Evolutionary conservation across 2,888 invertebrate genomes (phyloP), one percentile per base, ranked within the genome.

Genomic region (Andrena trimmerana): DNA sequence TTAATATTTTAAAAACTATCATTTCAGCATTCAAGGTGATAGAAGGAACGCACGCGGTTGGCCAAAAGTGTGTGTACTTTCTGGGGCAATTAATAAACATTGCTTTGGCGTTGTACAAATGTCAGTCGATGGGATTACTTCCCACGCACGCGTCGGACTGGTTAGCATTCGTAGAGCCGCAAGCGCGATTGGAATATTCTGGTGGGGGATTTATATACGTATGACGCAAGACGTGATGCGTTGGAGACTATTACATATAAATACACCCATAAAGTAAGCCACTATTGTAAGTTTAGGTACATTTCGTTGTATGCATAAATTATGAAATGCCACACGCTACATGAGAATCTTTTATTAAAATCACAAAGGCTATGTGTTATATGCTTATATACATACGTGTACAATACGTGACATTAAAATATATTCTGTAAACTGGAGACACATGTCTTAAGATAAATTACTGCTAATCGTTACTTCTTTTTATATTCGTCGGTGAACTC

Each of bases 111-210:
- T 95, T 99, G 57, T 99, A 99, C 93, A 99, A 99, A 94, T 99
- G 99, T 94, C 99, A 99, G 92, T 98, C 98, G 84, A 99, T 99
- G 99, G 99, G 99, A 1, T 94, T 99, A 33, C 94, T 99, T 73
- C 99, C 99, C 1, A 99, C 99, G 67, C 99, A 99, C 94, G 97
- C 99, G 0, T 99, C 99, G 57, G 99, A 99, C 94, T 99, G 99
- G 99, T 94, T 99, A 82, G 99, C 99, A 73, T 99, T 99, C 95
- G 98, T 98, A 73, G 98, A 99, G 93, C 98, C 99, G 1, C 97
- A 97, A 93, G 96, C 96, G 72, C 95, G 98, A 92, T 95, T 97
- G 79, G 98, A 98, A 94, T 97, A 97, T 94, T 97, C 97, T 90
- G 98, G 98, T 59, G 98, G 98, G 84, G 98, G 98, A 73, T 93